Evolutionary conservation across 2,888 invertebrate species (phyloP), one percentile per base, ranked within the genome.

Genomic region (Drosophila hamatofila): DNA sequence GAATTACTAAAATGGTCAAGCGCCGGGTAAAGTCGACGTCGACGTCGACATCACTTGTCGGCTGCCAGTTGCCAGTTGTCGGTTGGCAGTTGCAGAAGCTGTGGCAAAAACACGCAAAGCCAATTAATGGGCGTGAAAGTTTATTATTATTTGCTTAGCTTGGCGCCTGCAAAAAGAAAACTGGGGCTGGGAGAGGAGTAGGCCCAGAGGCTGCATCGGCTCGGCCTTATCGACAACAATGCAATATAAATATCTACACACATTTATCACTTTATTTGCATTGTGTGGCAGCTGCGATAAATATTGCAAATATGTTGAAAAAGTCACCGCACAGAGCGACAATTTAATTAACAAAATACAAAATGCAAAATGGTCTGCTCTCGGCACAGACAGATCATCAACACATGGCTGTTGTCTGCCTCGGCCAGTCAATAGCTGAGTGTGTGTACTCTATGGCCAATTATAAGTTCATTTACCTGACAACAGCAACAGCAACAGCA

Each of bases 121-220:
- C 90, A 88, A 89, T 86, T 86, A 89, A 86, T 86, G 86, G 86
- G 86, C 90, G 86, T 86, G 86, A 86, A 86, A 86, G 86, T 89
- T 89, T 88, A 88, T 89, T 88, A 89, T 85, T 81, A 80, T 80
- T 88, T 82, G 84, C 78, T 80, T 75, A 69, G 80, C 56, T 56
- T 51, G 66, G 61, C 51, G 41, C 54, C 52, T 42, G 49, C 46
- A 42, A 64, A 65, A 61, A 57, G 70, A 76, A 69, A 70, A 54
- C 27, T 74, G 65, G 52, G 46, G 60, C 73, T 55, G 33, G 11
- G 23, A 2, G 4, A 27, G 58, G 44, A 27, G 0, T 12, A 2
- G 44, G 6, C 1, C 3, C 25, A 25, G 25, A 25, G 46, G 39
- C 64, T 55, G 54, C 41, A 37, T 52, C 78, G 54, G 48, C 52